Evolutionary conservation across 2,888 invertebrate genomes (phyloP).

Genomic region (Melanophora roralis): DNA sequence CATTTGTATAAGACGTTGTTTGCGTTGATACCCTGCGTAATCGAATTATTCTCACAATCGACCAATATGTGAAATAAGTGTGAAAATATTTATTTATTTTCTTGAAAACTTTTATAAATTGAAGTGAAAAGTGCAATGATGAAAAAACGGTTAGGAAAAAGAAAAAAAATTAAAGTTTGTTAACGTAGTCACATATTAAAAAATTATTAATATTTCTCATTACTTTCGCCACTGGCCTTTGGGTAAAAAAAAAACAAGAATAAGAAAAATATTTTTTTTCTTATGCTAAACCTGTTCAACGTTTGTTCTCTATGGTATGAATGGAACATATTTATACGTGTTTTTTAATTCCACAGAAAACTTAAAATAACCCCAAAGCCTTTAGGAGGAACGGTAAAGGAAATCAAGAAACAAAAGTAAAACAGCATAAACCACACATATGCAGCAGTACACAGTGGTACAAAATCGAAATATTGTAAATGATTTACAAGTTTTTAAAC

Average conservation of each 20-base stretch:
- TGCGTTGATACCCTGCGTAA: too few species aligned
- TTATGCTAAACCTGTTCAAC: background rate
- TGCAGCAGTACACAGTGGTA: background rate
- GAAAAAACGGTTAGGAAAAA: background rate
- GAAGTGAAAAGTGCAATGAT: too few species aligned
- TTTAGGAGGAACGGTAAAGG: conserved; percentile 58
- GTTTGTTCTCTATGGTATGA: background rate
- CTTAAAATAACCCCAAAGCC: conserved; percentile 45
- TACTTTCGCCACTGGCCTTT: conserved; percentile 62
- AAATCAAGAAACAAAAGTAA: conserved; percentile 59
- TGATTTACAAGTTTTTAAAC: too few species aligned
- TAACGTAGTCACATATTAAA: conserved; percentile 30
- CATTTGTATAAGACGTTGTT: too few species aligned
- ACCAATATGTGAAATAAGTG: too few species aligned
- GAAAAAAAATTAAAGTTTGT: conserved; percentile 1
- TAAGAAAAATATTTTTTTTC: conserved; percentile 7
- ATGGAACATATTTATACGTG: conserved; percentile 14
- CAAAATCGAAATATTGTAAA: too few species aligned
- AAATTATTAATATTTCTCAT: conserved; percentile 59
- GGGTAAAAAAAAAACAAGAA: conserved; percentile 36
- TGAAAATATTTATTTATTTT: too few species aligned
- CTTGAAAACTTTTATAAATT: too few species aligned
- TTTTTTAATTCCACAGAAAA: conserved; percentile 56
- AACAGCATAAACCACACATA: conserved; percentile 24
- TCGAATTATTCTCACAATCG: too few species aligned